These are phyloP conservation scores for Venturia canescens DNA, from an alignment of 1,140 invertebrate species.

Conservation along the genomic window DNA sequence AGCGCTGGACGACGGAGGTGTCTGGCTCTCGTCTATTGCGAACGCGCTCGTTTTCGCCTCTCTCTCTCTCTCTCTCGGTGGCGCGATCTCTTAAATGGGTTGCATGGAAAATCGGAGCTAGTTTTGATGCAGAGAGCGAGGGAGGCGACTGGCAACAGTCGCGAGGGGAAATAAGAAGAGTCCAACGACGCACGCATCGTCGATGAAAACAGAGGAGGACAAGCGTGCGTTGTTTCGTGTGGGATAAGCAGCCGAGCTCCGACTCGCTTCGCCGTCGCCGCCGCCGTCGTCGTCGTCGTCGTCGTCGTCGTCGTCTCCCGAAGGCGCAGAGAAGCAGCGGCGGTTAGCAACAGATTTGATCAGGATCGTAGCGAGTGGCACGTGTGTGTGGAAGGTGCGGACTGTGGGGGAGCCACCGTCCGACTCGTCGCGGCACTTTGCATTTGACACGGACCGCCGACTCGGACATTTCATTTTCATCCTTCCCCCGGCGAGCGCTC, in stretches of 20 bases:
- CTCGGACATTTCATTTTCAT: neutral
- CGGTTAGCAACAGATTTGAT: conserved; percentile 74
- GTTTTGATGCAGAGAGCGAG: no score
- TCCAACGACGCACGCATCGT: neutral
- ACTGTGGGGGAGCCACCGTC: conserved; percentile 48
- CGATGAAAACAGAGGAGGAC: neutral
- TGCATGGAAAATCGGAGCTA: no score
- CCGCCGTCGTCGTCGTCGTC: conserved; percentile 56
- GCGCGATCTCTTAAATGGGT: no score
- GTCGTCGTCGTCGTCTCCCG: conserved; percentile 56
- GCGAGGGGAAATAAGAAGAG: conserved; percentile 55
- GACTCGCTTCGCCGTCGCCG: conserved; percentile 23
- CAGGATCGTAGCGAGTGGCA: conserved; percentile 61
- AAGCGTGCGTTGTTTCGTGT: neutral
- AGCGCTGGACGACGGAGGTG: conserved; percentile 59
- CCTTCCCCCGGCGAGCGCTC: neutral
- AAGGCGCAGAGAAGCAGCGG: conserved; percentile 48
- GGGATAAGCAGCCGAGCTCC: conserved; percentile 14
- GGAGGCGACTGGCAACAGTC: no score
- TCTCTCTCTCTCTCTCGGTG: no score
- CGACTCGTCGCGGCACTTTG: conserved; percentile 2
- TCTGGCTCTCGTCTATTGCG: conserved; percentile 64
- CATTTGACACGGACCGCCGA: neutral
- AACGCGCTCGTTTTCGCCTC: no score
- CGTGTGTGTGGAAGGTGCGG: conserved; percentile 51